phyloP scores from a whole-genome alignment of 2,113 vertebrate genomes.

The crab-eating macaque (Macaca fascicularis) region DNA sequence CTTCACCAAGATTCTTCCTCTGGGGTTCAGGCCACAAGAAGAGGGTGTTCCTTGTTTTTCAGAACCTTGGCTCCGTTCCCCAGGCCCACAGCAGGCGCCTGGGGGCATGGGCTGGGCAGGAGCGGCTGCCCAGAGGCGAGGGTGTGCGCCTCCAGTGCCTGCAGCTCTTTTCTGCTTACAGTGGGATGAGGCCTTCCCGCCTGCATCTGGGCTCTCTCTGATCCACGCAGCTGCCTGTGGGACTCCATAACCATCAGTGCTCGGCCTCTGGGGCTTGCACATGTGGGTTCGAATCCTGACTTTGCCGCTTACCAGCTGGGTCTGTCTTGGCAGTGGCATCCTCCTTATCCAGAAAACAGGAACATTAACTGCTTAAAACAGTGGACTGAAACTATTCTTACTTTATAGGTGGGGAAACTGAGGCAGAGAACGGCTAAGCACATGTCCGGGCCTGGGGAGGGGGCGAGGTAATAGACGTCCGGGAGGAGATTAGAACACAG shows the following conservation, averaged over 20 bases:
- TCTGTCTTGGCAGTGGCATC: accelerated
- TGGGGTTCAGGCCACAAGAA: neutral
- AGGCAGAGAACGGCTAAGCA: neutral
- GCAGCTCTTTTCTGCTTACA: neutral
- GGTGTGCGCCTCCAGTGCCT: accelerated
- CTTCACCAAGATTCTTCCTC: neutral
- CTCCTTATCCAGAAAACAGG: neutral
- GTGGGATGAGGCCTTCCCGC: accelerated
- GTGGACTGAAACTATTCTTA: accelerated
- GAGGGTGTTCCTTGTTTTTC: neutral
- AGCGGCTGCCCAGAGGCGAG: neutral
- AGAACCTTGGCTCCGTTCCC: neutral
- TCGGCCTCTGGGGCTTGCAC: too few relatives aligned
- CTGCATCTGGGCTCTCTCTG: accelerated
- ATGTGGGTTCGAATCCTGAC: neutral
- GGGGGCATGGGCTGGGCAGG: neutral
- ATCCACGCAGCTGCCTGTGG: accelerated
- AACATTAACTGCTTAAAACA: accelerated
- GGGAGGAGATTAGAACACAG: neutral
- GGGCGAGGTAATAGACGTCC: too few relatives aligned
- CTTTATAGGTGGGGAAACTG: neutral
- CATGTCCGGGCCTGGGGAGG: too few relatives aligned
- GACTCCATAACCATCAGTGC: neutral
- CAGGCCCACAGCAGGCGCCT: neutral
- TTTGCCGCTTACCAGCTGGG: neutral